Evolutionary conservation across 2,113 vertebrate genomes (phyloP).

Genomic region (Coryphaenoides rupestris): DNA sequence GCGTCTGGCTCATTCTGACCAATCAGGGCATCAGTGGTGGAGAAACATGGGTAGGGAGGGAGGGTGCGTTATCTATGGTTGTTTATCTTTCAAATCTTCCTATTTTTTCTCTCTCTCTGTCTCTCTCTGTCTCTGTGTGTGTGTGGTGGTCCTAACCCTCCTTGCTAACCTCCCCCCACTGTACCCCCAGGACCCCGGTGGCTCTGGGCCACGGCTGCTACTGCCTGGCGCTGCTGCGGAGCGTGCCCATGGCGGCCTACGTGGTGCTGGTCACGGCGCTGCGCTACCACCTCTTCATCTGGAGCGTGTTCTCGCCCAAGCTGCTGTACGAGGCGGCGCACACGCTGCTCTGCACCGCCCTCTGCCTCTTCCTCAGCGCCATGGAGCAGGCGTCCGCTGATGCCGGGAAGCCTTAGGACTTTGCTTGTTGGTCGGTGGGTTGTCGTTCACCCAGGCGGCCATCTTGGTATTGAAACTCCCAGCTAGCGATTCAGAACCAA

Average conservation of each 20-base stretch:
- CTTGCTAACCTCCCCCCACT: no score
- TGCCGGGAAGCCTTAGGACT: not conserved
- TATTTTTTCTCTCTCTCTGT: no score
- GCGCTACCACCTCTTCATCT: conserved; percentile 97
- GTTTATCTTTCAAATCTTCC: no score
- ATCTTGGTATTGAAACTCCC: no score
- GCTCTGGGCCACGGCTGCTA: conserved; percentile 85
- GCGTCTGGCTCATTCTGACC: no score
- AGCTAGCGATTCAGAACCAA: no score
- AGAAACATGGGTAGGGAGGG: no score
- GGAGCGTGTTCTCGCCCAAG: conserved; percentile 97
- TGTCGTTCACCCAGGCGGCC: not conserved
- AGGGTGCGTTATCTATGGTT: no score
- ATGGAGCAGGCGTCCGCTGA: conserved; percentile 70
- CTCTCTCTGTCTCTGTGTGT: no score
- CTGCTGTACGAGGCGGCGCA: conserved; percentile 92
- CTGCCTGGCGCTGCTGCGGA: conserved; percentile 84
- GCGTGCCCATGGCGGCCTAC: conserved; percentile 80
- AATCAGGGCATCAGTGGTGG: no score
- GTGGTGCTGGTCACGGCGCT: conserved; percentile 83
- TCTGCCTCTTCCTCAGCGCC: conserved; percentile 83
- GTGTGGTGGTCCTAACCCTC: no score
- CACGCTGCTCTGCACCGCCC: conserved; percentile 77
- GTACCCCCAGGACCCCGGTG: conserved; percentile 69
- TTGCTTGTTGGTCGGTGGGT: not conserved